These are phyloP conservation scores for Apogon talboti DNA, from an alignment of 2,797 vertebrate species.

Conservation along the genomic window DNA sequence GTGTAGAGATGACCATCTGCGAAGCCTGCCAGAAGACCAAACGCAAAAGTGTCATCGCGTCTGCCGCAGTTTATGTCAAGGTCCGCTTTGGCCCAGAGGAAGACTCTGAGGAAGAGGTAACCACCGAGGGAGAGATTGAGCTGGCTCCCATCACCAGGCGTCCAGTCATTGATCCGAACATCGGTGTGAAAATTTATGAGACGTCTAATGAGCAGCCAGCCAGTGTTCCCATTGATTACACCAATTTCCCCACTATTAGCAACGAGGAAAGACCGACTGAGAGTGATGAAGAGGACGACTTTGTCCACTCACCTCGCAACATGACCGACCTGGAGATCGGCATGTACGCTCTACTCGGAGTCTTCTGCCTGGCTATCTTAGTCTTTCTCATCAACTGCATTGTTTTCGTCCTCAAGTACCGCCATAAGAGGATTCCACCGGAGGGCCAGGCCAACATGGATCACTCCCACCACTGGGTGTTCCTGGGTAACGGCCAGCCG, in stretches of 20 bases:
- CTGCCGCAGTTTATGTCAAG: constrained; percentile 86
- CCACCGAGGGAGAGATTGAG: constrained; percentile 79
- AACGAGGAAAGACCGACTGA: constrained; percentile 80
- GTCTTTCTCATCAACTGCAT: constrained; percentile 99
- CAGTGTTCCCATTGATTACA: constrained; percentile 86
- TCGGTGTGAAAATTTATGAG: constrained; percentile 76
- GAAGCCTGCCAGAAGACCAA: constrained; percentile 98
- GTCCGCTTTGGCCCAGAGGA: constrained; percentile 91
- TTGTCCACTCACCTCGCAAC: constrained; percentile 90
- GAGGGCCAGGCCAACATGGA: constrained; percentile 99
- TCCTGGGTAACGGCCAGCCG: constrained; percentile 95
- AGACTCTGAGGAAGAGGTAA: constrained; percentile 86
- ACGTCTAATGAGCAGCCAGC: constrained; percentile 85
- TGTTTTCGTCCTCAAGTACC: constrained; percentile 96
- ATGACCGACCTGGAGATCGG: constrained; percentile 98
- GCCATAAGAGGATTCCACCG: constrained; percentile 95
- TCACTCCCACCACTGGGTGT: constrained; percentile 99
- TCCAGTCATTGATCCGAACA: constrained; percentile 72
- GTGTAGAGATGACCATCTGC: constrained; percentile 92
- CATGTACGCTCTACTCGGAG: constrained; percentile 96
- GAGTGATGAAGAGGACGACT: constrained; percentile 79
- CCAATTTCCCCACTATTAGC: constrained; percentile 88
- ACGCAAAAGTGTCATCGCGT: constrained; percentile 92
- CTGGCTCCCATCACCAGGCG: constrained; percentile 81
- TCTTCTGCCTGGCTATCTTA: constrained; percentile 97